Percentiles rank a stretch among this genome's conserved stretches.
These are phyloP conservation scores for Pollenia labialis DNA, from an alignment of 2,888 invertebrate species.

Conservation along the genomic window DNA sequence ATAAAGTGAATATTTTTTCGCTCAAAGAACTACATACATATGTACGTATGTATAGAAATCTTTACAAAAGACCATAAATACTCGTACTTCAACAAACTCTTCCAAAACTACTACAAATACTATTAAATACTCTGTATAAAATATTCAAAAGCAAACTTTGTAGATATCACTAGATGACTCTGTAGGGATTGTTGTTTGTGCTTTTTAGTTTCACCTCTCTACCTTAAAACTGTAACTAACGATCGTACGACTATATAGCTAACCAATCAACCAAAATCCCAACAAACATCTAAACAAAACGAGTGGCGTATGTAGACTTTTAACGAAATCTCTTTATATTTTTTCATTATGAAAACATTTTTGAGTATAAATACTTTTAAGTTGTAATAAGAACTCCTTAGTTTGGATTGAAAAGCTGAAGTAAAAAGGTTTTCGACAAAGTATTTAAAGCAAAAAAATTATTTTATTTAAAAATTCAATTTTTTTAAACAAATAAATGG, in stretches of 20 bases:
- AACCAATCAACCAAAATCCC: conserved; percentile 43
- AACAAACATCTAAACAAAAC: conserved; percentile 32
- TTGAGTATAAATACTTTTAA: conserved; percentile 68
- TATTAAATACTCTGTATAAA: conserved; percentile 30
- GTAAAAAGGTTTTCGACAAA: conserved; percentile 47
- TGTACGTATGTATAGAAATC: conserved; percentile 13
- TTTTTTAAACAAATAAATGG: conserved; percentile 13
- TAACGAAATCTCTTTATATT: conserved; percentile 32
- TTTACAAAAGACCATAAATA: conserved; percentile 30
- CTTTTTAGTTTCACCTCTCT: conserved; percentile 27
- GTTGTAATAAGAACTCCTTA: conserved; percentile 69
- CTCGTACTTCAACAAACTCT: background rate
- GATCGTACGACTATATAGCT: conserved; percentile 45
- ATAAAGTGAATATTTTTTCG: conserved; percentile 11
- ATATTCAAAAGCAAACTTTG: background rate
- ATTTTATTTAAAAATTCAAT: background rate
- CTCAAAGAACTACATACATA: conserved; percentile 13
- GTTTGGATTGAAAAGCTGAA: conserved; percentile 63
- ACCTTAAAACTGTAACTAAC: conserved; percentile 22
- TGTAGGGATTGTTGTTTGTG: conserved; percentile 60
- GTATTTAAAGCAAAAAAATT: too few relatives aligned
- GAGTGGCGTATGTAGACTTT: conserved; percentile 35
- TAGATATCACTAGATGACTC: conserved; percentile 53
- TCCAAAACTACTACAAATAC: conserved; percentile 24
- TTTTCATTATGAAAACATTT: conserved; percentile 32